Percentiles rank a stretch among this genome's conserved stretches.
Evolutionary conservation across 2,797 vertebrate genomes (phyloP).

Genomic region (Agapornis canus): DNA sequence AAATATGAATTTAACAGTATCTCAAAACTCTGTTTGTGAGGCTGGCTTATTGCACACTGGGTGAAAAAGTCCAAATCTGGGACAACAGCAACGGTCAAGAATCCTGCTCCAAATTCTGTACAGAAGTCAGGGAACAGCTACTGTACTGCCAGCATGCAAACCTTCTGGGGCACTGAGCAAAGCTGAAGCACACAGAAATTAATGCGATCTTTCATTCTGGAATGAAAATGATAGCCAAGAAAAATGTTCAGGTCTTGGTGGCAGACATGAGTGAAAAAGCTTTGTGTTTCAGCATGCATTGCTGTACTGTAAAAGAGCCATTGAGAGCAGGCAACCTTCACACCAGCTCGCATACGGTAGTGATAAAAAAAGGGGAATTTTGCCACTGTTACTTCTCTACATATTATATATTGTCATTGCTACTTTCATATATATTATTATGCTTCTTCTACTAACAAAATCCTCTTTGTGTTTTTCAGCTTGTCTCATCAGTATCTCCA

Average conservation of each 20-base stretch:
- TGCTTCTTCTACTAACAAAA: neutral
- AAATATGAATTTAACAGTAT: neutral
- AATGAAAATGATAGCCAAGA: accelerated
- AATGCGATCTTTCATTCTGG: neutral
- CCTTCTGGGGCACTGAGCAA: neutral
- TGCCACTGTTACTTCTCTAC: neutral
- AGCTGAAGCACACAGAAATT: neutral
- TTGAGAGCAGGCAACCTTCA: neutral
- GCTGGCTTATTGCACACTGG: neutral
- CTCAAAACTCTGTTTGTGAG: neutral
- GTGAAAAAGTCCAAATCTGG: neutral
- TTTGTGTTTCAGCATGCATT: neutral
- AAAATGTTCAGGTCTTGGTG: neutral
- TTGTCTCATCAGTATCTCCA: neutral
- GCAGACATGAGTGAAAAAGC: accelerated
- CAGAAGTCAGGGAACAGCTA: neutral
- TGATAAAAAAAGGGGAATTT: neutral
- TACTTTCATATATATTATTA: accelerated
- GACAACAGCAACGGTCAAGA: neutral
- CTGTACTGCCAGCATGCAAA: neutral
- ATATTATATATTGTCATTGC: neutral
- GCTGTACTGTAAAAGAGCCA: neutral
- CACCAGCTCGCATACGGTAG: neutral
- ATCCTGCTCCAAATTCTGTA: neutral
- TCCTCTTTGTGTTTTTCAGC: neutral